A percentile compares a stretch with the other conserved stretches of the same genome.
These are phyloP conservation scores for Macroramphosus scolopax DNA, from an alignment of 2,797 vertebrate genomes.

Conservation along the genomic window DNA sequence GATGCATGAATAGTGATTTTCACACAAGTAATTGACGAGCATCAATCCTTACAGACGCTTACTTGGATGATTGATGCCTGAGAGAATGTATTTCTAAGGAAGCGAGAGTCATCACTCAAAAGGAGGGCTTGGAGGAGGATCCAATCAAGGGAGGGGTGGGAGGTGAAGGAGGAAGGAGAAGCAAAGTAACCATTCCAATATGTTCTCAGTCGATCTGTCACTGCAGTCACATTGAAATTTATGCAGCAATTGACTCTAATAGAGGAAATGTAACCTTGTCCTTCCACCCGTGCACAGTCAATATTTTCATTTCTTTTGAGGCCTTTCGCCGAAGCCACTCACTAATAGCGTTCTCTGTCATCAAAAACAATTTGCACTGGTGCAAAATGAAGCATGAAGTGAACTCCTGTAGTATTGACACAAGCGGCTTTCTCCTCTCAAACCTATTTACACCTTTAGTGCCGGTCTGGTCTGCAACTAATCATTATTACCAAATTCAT, in stretches of 20 bases:
- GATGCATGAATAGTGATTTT: constrained; percentile 20
- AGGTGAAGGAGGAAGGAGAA: constrained; percentile 4
- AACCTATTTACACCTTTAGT: too few species aligned
- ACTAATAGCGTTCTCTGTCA: constrained; percentile 36
- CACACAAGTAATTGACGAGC: constrained; percentile 8
- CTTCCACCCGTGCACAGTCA: constrained; percentile 8
- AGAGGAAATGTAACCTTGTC: constrained; percentile 51
- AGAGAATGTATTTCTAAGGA: constrained; percentile 37
- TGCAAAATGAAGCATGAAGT: constrained; percentile 47
- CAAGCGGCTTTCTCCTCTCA: too few species aligned
- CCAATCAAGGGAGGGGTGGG: not conserved
- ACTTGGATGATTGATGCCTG: constrained; percentile 22
- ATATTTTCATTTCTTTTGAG: too few species aligned
- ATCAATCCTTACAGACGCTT: constrained; percentile 25
- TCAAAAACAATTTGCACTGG: constrained; percentile 43
- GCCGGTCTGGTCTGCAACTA: too few species aligned
- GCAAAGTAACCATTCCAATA: constrained; percentile 18
- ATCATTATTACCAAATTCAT: too few species aligned
- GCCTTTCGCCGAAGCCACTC: too few species aligned
- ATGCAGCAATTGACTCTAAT: constrained; percentile 39
- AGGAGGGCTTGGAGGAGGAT: constrained; percentile 10
- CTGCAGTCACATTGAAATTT: constrained; percentile 11
- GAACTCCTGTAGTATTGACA: too few species aligned
- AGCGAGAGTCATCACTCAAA: constrained; percentile 24
- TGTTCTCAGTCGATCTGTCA: not conserved